A percentile compares a stretch with the other conserved stretches of the same genome.
phyloP scores from a whole-genome alignment of 1,140 invertebrate genomes.

The Bacillus rossius region DNA sequence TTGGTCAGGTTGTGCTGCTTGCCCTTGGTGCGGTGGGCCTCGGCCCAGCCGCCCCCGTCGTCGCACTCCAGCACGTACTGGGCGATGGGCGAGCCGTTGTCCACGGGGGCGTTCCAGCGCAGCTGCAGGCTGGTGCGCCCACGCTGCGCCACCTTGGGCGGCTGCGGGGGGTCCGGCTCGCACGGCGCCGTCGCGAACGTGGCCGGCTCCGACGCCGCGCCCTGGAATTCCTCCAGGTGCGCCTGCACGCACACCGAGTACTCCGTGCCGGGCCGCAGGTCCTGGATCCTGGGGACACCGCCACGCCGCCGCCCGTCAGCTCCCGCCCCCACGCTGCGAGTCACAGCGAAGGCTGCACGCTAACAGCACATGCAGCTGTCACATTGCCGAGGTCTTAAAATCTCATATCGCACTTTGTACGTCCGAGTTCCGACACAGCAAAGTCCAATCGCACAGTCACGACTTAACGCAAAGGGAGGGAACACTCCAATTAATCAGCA shows the following conservation, averaged over 20 bases:
- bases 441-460: too few species aligned
- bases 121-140: slow-evolving; percentile 50
- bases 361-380: too few species aligned
- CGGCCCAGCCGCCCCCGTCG: slow-evolving; percentile 60
- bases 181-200: slow-evolving; percentile 57
- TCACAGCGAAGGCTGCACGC: too few species aligned
- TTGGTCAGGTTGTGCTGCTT: slow-evolving; percentile 67
- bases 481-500: too few species aligned
- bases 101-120: slow-evolving; percentile 59
- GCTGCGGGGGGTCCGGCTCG: slow-evolving; percentile 54
- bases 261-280: slow-evolving; percentile 73
- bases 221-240: slow-evolving; percentile 12
- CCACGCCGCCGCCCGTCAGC: too few species aligned
- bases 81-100: slow-evolving; percentile 73
- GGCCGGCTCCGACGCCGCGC: slow-evolving; percentile 16
- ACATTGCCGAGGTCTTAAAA: too few species aligned
- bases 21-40: slow-evolving; percentile 58
- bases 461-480: too few species aligned
- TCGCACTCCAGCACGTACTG: slow-evolving; percentile 77
- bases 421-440: too few species aligned
- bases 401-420: too few species aligned
- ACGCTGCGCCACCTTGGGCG: slow-evolving; percentile 52
- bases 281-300: slow-evolving; percentile 55
- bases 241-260: slow-evolving; percentile 66
- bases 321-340: too few species aligned